Evolutionary conservation across 1,140 invertebrate species (phyloP).

Genomic region (Pectinophora gossypiella): DNA sequence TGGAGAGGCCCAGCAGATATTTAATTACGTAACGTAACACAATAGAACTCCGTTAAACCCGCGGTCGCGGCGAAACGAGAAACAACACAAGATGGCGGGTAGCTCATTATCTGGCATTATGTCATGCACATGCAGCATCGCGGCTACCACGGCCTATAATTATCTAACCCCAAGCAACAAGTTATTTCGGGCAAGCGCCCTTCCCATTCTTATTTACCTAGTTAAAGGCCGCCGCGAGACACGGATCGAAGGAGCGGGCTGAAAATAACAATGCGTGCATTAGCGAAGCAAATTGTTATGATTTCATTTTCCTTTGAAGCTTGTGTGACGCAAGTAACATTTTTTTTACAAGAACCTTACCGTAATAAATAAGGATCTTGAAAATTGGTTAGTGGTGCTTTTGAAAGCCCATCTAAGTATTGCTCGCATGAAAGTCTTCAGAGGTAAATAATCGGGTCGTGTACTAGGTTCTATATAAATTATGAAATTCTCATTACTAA

Average conservation of each 20-base stretch:
- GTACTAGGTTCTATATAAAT: too few species aligned
- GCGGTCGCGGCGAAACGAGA: neutral
- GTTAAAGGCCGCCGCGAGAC: slow-evolving; percentile 18
- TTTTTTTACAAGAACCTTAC: too few species aligned
- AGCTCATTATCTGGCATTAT: slow-evolving; percentile 13
- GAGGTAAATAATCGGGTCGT: too few species aligned
- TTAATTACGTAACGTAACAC: neutral
- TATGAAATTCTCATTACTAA: too few species aligned
- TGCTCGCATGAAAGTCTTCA: too few species aligned
- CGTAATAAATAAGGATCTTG: too few species aligned
- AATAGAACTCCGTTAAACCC: neutral
- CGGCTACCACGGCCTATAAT: slow-evolving; percentile 44
- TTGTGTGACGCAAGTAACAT: too few species aligned
- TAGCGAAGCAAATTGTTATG: neutral
- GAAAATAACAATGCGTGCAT: slow-evolving; percentile 8
- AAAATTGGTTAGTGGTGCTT: too few species aligned
- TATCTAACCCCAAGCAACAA: slow-evolving; percentile 32
- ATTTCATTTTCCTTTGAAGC: slow-evolving; percentile 2
- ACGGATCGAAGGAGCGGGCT: slow-evolving; percentile 7
- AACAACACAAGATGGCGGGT: slow-evolving; percentile 7
- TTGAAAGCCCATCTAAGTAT: too few species aligned
- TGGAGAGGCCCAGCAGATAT: neutral
- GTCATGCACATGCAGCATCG: slow-evolving; percentile 29
- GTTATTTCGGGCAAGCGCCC: slow-evolving; percentile 50
- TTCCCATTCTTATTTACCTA: slow-evolving; percentile 42